Percentiles rank a stretch among this genome's conserved stretches.
These are phyloP conservation scores for Crocodylus rhombifer DNA, from an alignment of 2,797 vertebrate genomes.

Conservation along the genomic window DNA sequence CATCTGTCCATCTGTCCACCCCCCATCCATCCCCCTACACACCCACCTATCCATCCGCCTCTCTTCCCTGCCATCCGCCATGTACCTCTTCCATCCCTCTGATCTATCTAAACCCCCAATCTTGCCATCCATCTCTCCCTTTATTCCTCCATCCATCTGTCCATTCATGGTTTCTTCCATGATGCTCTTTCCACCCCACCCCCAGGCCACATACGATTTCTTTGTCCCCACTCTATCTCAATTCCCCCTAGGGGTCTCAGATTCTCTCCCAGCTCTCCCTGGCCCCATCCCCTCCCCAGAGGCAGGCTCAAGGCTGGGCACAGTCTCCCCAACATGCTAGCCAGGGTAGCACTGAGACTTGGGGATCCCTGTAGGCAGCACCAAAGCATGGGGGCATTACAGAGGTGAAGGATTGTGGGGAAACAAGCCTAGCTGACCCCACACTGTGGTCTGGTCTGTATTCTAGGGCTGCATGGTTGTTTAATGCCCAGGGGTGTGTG, in stretches of 20 bases:
- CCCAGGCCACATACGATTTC: no score
- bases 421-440: no score
- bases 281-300: conserved; percentile 18
- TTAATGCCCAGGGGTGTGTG: no score
- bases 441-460: no score
- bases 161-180: not conserved
- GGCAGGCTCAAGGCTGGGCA: conserved; percentile 75
- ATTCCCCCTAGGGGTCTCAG: not conserved
- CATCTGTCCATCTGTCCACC: not conserved
- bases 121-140: not conserved
- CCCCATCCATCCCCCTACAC: not conserved
- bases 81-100: not conserved
- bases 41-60: not conserved
- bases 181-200: no score
- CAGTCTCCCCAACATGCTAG: not conserved
- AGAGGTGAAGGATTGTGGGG: no score
- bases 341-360: not conserved
- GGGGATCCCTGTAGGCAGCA: not conserved
- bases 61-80: not conserved
- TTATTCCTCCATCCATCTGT: not conserved
- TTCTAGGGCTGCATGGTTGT: no score
- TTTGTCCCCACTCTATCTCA: no score
- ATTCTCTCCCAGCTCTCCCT: conserved; percentile 38
- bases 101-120: not conserved
- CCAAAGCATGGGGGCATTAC: no score